phyloP scores from a whole-genome alignment of 2,797 vertebrate species.

The Hydrocynus forskahlii region DNA sequence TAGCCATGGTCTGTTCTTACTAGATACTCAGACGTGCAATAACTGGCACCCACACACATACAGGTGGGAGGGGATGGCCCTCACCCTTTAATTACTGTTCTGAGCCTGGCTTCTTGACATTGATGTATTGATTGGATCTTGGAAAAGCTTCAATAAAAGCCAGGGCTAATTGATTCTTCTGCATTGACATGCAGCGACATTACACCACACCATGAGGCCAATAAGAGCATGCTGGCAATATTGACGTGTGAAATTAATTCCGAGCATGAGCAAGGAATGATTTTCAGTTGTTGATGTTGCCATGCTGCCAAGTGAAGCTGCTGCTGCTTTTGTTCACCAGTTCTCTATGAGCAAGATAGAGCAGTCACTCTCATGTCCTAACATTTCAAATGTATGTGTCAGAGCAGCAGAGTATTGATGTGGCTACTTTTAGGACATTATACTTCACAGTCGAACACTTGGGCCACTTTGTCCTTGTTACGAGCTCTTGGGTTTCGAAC shows the following conservation, averaged over 20 bases:
- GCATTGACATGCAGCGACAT: slow-evolving; percentile 56
- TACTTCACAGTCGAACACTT: slow-evolving; percentile 30
- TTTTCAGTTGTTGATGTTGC: slow-evolving; percentile 48
- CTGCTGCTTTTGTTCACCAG: background rate
- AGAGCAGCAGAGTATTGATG: slow-evolving; percentile 1
- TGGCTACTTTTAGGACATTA: slow-evolving; percentile 38
- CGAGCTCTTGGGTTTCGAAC: slow-evolving; percentile 33
- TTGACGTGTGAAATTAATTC: slow-evolving; percentile 57
- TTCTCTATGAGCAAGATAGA: background rate
- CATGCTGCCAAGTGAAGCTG: slow-evolving; percentile 23
- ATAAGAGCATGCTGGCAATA: slow-evolving; percentile 42
- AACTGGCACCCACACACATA: background rate
- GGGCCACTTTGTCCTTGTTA: slow-evolving; percentile 39
- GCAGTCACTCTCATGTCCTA: background rate
- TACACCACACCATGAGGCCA: slow-evolving; percentile 42
- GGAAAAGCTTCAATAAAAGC: slow-evolving; percentile 56
- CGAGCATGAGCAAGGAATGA: slow-evolving; percentile 45
- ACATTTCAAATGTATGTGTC: slow-evolving; percentile 1
- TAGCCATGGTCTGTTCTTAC: slow-evolving; percentile 33
- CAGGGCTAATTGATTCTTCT: slow-evolving; percentile 55
- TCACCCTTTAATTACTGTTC: slow-evolving; percentile 57
- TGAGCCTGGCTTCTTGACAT: slow-evolving; percentile 42
- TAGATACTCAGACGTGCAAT: background rate
- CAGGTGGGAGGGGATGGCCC: background rate
- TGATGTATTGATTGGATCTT: slow-evolving; percentile 59